Evolutionary conservation across 2,888 invertebrate genomes (phyloP), one percentile per base, ranked within the genome.

Genomic region (Gerosis bhagava): DNA sequence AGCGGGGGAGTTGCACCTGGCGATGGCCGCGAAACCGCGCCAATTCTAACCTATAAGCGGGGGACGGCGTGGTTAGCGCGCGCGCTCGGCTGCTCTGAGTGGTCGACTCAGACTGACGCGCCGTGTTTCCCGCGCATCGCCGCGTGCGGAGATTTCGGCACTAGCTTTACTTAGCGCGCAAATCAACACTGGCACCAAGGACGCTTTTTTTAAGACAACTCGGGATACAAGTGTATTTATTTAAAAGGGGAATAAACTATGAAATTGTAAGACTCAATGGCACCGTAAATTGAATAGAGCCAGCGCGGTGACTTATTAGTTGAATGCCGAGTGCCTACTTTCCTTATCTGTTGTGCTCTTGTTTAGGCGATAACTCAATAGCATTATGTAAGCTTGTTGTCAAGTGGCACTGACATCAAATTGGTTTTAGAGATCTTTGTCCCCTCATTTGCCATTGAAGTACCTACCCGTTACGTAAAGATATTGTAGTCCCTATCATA

Each of bases 21-120:
- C 83, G 73, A 83, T 86, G 87, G 87, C 83, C 73, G 60, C 67
- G 69, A 68, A 65, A 68, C 62, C 86, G 80, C 87, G 84, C 86
- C 84, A 83, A 84, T 80, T 82, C 83, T 87, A 86, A 87, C 87
- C 84, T 87, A 78, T 67, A 73, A 84, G 62, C 53, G 51, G 52
- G 42, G 51, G 68, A 65, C 55, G 50, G 45, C 45, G 45, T 45
- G 65, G 73, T 75, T 67, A n/a, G 73, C 75, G 77, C 73, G 77
- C 83, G 74, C 77, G 72, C 73, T 63, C 69, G 67, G 61, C 60
- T 62, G 62, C 65, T 67, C 64, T 62, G 62, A 62, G 51, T 69
- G 76, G 77, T 73, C 56, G 63, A 59, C 63, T 60, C 61, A 60
- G n/a, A n/a, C n/a, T n/a, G n/a, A n/a, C n/a, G n/a, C 65, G 61